Evolutionary conservation across 2,797 vertebrate genomes (phyloP), one percentile per base, ranked within the genome.

Genomic region (Cynopterus sphinx): DNA sequence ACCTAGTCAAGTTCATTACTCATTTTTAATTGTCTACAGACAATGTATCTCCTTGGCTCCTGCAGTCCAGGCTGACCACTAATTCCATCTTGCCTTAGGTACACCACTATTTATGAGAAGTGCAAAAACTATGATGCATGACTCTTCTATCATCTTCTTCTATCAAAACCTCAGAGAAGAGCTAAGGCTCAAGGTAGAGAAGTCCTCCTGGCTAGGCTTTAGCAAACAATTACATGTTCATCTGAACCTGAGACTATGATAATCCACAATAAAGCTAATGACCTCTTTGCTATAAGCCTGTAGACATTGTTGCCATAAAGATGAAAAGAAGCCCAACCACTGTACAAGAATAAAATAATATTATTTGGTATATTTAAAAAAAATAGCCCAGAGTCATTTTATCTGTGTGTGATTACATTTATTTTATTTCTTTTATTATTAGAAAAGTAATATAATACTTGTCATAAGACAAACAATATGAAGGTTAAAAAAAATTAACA

Each of bases 121-220:
- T 53, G 33, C 61, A 95, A 92, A 96, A 75, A 85, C 82, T 97
- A 87, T 59, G 33, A 95, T 43, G 0, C 36, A 33, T 12, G 49
- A 67, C 92, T 49, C 49, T 49, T 49, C 49, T 86, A 65, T 24
- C 91, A 73, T 26, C 82, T 71, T 87, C 16, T 70, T 97, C 96
- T 95, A 93, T 94, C 41, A 94, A 85, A 87, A 96, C 84, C 94
- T 96, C 59, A 82, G 91, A 95, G 83, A 98, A 93, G 46, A 93
- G 59, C 46, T 87, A 85, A 96, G 85, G 91, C 91, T 94, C 93
- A 92, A 93, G 88, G 68, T 21, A 26, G 84, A 97, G 67, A 65
- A 91, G 31, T 13, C 31, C 93, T 87, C 39, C 6, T 74, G 51
- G 87, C 78, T 97, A 94, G 43, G 10, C 1, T 73, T 96, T 91